Evolutionary conservation across 1,140 invertebrate genomes (phyloP), one percentile per base, ranked within the genome.

Genomic region (Drosophila navojoa): DNA sequence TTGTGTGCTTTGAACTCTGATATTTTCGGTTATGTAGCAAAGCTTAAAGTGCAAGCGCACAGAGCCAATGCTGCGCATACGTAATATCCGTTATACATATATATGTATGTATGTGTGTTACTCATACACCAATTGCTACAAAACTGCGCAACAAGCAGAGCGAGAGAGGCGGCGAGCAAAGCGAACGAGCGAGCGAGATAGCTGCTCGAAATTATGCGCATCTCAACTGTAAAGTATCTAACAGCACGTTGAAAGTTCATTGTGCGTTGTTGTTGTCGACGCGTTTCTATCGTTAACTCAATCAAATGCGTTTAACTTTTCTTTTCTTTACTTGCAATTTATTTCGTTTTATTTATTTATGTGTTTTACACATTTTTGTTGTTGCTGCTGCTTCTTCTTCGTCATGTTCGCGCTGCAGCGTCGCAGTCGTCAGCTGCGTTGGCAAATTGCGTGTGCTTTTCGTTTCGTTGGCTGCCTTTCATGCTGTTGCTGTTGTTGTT

Each of bases 281-380:
- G 45, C 57, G 32, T 62, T 71, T 79, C 76, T 74, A 77, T 74
- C 79, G 75, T 38, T 55, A 87, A 79, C 70, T 69, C 79, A 87
- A 86, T 86, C 76, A 77, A 87, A 84, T 79, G 73, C 35, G 73
- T 40, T 87, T 64, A 72, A 76, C 68, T 71, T 76, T 60, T 68
- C 52, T 60, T 47, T 61, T 50, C 44, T 63, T 47, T 61, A 44
- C 44, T 69, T 35, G 50, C 50, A 42, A 35, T 52, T 45, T 45
- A 16, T 45, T 45, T 45, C 15, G 6, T 45, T 45, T 16, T 45
- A 45, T 59, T 16, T 29, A 9, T 67, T 50, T 40, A 13, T 54
- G 4, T 16, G 3, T 49, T 25, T 47, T 0, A 29, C 27, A 29
- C 27, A 29, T 22, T 22, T 49, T 55, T n/a, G 44, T 47, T 11